Evolutionary conservation across 2,888 invertebrate genomes (phyloP), one percentile per base, ranked within the genome.

Genomic region (Augiades crinisus): DNA sequence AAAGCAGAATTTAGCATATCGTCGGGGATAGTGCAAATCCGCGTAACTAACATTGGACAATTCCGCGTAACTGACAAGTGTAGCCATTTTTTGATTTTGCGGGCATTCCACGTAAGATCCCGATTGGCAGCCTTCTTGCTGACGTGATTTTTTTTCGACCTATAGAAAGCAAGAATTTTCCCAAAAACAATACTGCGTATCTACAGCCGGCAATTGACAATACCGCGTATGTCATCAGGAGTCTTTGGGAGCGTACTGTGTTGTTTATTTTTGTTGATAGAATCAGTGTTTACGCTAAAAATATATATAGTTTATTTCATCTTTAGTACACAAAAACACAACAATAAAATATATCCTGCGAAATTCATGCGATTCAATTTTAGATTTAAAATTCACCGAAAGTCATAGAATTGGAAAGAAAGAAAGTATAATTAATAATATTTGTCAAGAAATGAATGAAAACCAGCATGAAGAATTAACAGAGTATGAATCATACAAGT

Each of bases 41-140:
- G 31, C 31, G 12, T 31, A 31, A 36, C 34, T 24, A 34, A 24
- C 46, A 46, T 51, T 51, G 51, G 51, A 51, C 37, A 51, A 51
- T 44, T 30, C 44, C 51, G 51, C 51, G 44, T 51, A 44, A 44
- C 36, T 51, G 51, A 51, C 44, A 44, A 30, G 37, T 44, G 51
- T 51, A 51, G 51, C 51, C 37, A 44, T 37, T 37, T 44, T 37
- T 16, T 21, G 16, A 31, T 51, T 51, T 51, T 17, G 44, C 27
- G 44, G 51, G 10, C 16, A 13, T 22, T 33, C 14, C 37, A 19
- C 38, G 53, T 33, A 53, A 38, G 14, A 47, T 40, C 34, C 41
- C 47, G 41, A 47, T 47, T 40, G 14, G 53, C 16, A 30, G 40
- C 40, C 30, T 12, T 31, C 45, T 16, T 41, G 24, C 34, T 36